A percentile compares a stretch with the other conserved stretches of the same genome.
phyloP scores from a whole-genome alignment of 2,888 invertebrate species.

The Tetheella fluctuosa region DNA sequence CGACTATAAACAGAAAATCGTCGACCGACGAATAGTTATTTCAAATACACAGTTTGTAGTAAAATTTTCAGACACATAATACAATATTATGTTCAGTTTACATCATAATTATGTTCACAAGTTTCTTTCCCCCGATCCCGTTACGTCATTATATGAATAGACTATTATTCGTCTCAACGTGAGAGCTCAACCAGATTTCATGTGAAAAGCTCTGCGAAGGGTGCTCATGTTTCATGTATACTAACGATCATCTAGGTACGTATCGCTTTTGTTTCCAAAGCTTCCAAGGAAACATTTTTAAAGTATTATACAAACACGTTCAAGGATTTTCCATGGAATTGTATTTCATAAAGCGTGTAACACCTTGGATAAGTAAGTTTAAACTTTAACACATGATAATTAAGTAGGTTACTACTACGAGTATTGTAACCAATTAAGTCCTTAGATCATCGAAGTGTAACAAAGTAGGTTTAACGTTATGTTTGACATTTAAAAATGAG shows the following conservation, averaged over 20 bases:
- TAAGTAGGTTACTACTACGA: background rate
- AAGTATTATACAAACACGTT: slow-evolving; percentile 11
- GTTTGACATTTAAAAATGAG: no score
- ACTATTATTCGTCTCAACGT: background rate
- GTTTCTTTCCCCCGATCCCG: background rate
- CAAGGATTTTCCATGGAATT: slow-evolving; percentile 1
- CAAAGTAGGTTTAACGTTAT: no score
- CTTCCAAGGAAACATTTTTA: slow-evolving; percentile 11
- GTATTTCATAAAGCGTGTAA: slow-evolving; percentile 1
- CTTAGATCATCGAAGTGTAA: no score
- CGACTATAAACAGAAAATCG: no score
- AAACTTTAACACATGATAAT: background rate
- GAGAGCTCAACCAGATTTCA: slow-evolving; percentile 18
- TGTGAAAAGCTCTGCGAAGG: slow-evolving; percentile 26
- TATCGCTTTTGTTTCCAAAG: slow-evolving; percentile 15
- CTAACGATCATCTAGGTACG: slow-evolving; percentile 27
- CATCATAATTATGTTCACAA: background rate
- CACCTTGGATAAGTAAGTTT: background rate
- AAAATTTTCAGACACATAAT: no score
- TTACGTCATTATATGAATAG: background rate
- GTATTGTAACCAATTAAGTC: no score
- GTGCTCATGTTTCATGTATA: slow-evolving; percentile 34
- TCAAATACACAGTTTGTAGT: no score
- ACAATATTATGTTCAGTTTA: background rate
- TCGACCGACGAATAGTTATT: no score